These are phyloP conservation scores for Dioctria rufipes DNA, from an alignment of 2,888 invertebrate species.

Conservation along the genomic window DNA sequence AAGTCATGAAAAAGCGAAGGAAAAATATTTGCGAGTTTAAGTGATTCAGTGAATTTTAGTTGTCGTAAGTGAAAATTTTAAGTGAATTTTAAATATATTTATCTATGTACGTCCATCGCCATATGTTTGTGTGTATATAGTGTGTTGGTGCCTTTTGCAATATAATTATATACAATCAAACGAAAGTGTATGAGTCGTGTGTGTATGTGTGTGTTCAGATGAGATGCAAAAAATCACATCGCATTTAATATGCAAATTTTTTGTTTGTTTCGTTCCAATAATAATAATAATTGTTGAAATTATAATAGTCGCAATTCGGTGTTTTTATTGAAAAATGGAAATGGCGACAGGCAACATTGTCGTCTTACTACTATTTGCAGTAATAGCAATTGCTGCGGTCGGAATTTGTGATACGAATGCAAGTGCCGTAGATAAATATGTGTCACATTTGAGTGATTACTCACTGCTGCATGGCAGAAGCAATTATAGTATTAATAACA, in stretches of 20 bases:
- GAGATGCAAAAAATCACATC: neutral
- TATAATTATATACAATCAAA: neutral
- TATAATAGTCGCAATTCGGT: neutral
- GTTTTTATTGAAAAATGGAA: slow-evolving; percentile 28
- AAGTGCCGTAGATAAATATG: slow-evolving; percentile 35
- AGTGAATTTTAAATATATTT: neutral
- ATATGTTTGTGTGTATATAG: neutral
- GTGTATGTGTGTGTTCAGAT: neutral
- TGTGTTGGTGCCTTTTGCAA: slow-evolving; percentile 11
- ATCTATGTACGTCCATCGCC: too few relatives aligned
- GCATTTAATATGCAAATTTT: slow-evolving; percentile 22
- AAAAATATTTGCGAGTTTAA: slow-evolving; percentile 15
- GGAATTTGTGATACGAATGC: slow-evolving; percentile 26
- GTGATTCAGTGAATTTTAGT: slow-evolving; percentile 32
- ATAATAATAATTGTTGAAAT: neutral
- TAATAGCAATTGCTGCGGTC: slow-evolving; percentile 7
- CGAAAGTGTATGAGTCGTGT: slow-evolving; percentile 7
- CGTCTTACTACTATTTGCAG: slow-evolving; percentile 17
- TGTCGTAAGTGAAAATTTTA: slow-evolving; percentile 4
- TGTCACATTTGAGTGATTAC: slow-evolving; percentile 50
- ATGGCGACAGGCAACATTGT: slow-evolving; percentile 24
- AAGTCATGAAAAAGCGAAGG: slow-evolving; percentile 49
- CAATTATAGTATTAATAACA: slow-evolving; percentile 11
- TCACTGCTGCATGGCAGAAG: slow-evolving; percentile 25
- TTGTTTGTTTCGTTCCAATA: slow-evolving; percentile 1